phyloP scores from a whole-genome alignment of 1,140 invertebrate genomes.

The honey bee (Apis mellifera) region Amel_HAv3.1 CM009938.2:8901501-8902000 shows the following conservation, averaged over 20 bases:
- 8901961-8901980: background rate
- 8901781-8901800: too few species aligned
- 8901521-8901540: background rate
- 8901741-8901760: background rate
- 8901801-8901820: background rate
- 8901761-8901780: background rate
- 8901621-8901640: background rate
- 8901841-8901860: background rate
- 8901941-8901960: background rate
- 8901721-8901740: background rate
- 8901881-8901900: background rate
- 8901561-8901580: background rate
- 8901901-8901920: background rate
- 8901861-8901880: too few species aligned
- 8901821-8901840: background rate
- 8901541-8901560: too few species aligned
- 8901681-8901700: background rate
- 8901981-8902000: background rate
- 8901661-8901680: too few species aligned
- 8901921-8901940: background rate
- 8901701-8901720: background rate
- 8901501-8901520: background rate
- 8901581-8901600: background rate
- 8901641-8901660: slow-evolving; percentile 3
- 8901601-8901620: background rate